Base-by-base conservation (phyloP, 2,113 vertebrate species). In the Rhinolophus sinicus region DNA sequence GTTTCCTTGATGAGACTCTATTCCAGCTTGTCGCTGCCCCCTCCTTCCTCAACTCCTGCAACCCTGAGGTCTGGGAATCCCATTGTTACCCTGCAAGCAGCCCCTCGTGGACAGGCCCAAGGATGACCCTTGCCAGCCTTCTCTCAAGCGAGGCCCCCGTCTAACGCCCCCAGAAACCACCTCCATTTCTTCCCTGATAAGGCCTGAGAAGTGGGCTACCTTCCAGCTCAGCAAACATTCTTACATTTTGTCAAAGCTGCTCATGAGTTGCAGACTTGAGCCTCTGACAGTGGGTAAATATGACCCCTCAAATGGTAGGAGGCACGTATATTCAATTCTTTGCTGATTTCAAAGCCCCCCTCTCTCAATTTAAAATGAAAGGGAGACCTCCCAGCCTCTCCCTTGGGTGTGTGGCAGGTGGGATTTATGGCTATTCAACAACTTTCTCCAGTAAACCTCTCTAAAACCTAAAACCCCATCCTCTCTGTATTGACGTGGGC, bases 71-170 rank as follows among this genome's bases (percentile, higher is more conserved):
- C 15, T 11, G 30, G 30, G 78, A 56, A 33, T 56, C 30, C 60
- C 21, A 40, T 3, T 21, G n/a, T 52, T 28, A 10, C 18, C 44
- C 24, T 58, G 35, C 18, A n/a, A 52, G 6, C 0, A 0, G 56
- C 72, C 16, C 69, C 77, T 35, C 7, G 1, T 18, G 60, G 26
- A 9, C 38, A 40, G 21, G 38, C 19, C 11, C 64, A 67, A 26
- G 56, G 72, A 19, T 24, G 52, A 38, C 69, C 83, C 64, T 40
- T 16, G 62, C 2, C 0, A 10, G 56, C 35, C 35, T 30, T 56
- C 30, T 19, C 67, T 26, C 7, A 19, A 35, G 44, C 8, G 4
- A 40, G 60, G 12, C n/a, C 72, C 72, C 33, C 18, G 0, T 44
- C 15, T 62, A 67, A 67, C 14, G 8, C 30, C 73, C 14, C 2